phyloP scores from a whole-genome alignment of 1,140 invertebrate genomes.

The Acromyrmex echinatior region DNA sequence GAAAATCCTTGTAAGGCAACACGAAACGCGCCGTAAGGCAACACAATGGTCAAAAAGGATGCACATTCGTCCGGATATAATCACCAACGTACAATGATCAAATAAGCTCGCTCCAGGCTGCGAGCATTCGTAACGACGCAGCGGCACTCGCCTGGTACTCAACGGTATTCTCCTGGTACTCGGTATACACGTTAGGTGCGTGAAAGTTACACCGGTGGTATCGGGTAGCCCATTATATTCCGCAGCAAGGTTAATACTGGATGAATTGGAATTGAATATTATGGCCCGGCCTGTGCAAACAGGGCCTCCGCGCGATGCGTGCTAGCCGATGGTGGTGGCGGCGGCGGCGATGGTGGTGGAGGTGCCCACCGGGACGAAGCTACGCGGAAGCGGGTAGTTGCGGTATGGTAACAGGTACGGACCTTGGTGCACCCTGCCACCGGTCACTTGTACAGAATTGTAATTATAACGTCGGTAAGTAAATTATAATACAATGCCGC shows the following conservation, averaged over 20 bases:
- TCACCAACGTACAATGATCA: constrained; percentile 61
- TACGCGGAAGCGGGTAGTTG: constrained; percentile 59
- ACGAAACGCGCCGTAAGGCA: constrained; percentile 22
- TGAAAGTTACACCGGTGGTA: constrained; percentile 63
- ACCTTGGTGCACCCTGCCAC: constrained; percentile 65
- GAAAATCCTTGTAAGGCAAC: constrained; percentile 52
- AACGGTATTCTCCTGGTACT: constrained; percentile 39
- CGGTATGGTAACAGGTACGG: constrained; percentile 39
- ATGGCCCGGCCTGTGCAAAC: constrained; percentile 85
- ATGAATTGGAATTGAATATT: constrained; percentile 86
- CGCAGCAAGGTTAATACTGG: constrained; percentile 80
- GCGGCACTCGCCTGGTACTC: background rate
- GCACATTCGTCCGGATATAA: constrained; percentile 49
- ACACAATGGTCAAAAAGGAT: constrained; percentile 55
- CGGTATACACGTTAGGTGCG: constrained; percentile 41
- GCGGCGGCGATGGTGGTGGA: constrained; percentile 22
- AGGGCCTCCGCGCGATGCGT: constrained; percentile 62
- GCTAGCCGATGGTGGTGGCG: constrained; percentile 23
- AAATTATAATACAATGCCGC: constrained; percentile 86
- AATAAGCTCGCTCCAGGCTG: constrained; percentile 58
- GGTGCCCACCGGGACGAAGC: constrained; percentile 38
- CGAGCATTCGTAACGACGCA: constrained; percentile 39
- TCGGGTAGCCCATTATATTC: constrained; percentile 65
- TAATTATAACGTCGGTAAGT: constrained; percentile 87
- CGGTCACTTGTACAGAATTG: constrained; percentile 82